Evolutionary conservation across 2,888 invertebrate genomes (phyloP), one percentile per base, ranked within the genome.

Genomic region (Drosophila paranaensis): DNA sequence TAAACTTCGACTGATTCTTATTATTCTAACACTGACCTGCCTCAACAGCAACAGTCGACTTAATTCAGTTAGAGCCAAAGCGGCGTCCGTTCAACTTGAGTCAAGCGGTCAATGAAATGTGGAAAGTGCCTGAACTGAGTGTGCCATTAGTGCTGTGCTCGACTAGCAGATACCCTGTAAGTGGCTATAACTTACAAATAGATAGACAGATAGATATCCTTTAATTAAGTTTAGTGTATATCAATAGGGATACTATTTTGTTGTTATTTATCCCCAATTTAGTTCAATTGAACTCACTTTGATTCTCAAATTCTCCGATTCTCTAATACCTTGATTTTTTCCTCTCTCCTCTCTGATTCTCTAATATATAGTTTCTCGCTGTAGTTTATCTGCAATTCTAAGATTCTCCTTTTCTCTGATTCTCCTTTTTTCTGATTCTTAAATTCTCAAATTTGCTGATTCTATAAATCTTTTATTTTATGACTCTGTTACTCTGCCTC

Each of bases 1-100:
- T 65, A 63, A 71, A 78, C 66, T 60, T 45, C 10, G 10, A 33
- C 33, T 10, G 33, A 63, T 63, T 62, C 20, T 60, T 58, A 67
- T 64, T 61, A 56, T 61, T 45, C 13, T 30, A 48, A 48, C 40
- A 64, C 68, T 65, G 83, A 82, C 83, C 86, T 73, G 66, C 64
- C 80, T 42, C 83, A 82, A 73, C 33, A 30, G 11, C 83, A 82
- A 73, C 33, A 27, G 11, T 33, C 25, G 5, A 11, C 20, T 16
- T 39, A 27, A 27, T 64, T n/a, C 13, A 61, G 51, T 20, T 13
- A 11, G 14, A 56, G 45, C 45, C 25, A 8, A 55, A 55, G 2
- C 39, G 43, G 27, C 50, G 79, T 43, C 46, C 76, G 51, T 58
- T 73, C 51, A 78, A 67, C 76, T 20, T 39, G 14, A 42, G n/a